Base-by-base conservation (phyloP, 2,113 vertebrate genomes). In the Triplophysa tibetana region DNA sequence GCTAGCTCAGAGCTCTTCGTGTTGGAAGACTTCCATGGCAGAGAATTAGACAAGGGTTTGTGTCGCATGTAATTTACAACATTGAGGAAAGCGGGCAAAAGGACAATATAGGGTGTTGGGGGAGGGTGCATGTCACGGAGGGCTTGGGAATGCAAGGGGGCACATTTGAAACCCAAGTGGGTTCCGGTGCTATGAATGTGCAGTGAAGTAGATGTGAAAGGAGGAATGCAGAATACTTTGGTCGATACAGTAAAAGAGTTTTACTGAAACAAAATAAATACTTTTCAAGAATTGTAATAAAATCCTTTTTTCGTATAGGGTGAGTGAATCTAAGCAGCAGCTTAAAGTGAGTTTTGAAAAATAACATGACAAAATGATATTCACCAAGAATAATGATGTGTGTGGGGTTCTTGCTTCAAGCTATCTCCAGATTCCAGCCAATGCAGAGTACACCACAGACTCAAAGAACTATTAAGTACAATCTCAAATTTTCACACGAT, bases 41-140 rank as follows among this genome's bases (percentile, higher is more conserved):
- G 85, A 87, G 92, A 90, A 92, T 92, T 93, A 91, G 90, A 89
- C 91, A 91, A 89, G 91, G 88, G 90, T 93, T 93, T 93, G 91
- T 93, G 91, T 92, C 90, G 89, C 90, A 89, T 90, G 91, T 93
- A 93, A 93, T 93, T 94, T 94, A 94, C 91, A 91, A 92, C 93
- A 92, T 88, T 87, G 87, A 93, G 90, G 92, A 89, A 92, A 93
- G 91, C 84, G 88, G 92, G 89, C 90, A 90, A 91, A 87, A 91
- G 89, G 89, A 93, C 90, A 93, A 93, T 93, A 90, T 92, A 87
- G 86, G 88, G 90, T 84, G 88, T 89, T 85, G 88, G 86, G 89
- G 88, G 87, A 86, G 86, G 87, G 86, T 67, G 56, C 68, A 78
- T 78, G 77, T 80, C 65, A 80, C 77, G 70, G 68, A 77, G 70